Conservation (phyloP, 2,888 invertebrate species). For the Stictocephala bisonia region DNA sequence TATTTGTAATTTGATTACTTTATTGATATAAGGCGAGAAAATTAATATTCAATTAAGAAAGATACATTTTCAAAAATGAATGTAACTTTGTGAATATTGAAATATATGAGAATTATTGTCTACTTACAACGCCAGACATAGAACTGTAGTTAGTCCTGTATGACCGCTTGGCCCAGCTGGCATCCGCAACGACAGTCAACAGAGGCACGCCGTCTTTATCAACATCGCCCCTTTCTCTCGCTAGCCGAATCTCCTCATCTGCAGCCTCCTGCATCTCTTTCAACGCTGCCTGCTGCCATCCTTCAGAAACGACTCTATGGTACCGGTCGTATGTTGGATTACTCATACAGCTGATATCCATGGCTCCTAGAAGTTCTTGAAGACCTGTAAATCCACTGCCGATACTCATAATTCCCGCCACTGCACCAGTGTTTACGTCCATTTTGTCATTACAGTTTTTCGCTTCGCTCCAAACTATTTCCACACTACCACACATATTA, state of each 20-base stretch:
- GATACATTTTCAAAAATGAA: too few relatives aligned
- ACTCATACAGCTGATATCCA: neutral
- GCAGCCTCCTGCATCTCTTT: conserved; percentile 37
- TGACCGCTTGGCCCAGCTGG: conserved; percentile 58
- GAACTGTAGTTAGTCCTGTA: conserved; percentile 53
- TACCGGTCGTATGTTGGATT: conserved; percentile 6
- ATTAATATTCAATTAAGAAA: too few relatives aligned
- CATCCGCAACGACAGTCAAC: conserved; percentile 59
- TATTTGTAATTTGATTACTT: too few relatives aligned
- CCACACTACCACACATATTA: neutral
- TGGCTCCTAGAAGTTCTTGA: neutral
- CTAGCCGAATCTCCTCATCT: conserved; percentile 47
- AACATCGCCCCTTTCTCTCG: conserved; percentile 54
- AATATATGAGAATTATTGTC: too few relatives aligned
- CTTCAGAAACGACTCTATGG: neutral
- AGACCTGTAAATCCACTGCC: conserved; percentile 1
- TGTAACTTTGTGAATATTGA: too few relatives aligned
- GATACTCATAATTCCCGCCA: neutral
- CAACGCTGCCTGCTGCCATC: conserved; percentile 17
- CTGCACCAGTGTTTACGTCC: conserved; percentile 3
- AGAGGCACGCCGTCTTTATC: conserved; percentile 53
- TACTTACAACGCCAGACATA: conserved; percentile 49
- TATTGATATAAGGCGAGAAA: too few relatives aligned
- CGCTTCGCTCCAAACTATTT: conserved; percentile 8
- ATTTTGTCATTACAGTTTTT: neutral